Evolutionary conservation across 2,113 vertebrate species (phyloP).

Genomic region (Parotia lawesii): DNA sequence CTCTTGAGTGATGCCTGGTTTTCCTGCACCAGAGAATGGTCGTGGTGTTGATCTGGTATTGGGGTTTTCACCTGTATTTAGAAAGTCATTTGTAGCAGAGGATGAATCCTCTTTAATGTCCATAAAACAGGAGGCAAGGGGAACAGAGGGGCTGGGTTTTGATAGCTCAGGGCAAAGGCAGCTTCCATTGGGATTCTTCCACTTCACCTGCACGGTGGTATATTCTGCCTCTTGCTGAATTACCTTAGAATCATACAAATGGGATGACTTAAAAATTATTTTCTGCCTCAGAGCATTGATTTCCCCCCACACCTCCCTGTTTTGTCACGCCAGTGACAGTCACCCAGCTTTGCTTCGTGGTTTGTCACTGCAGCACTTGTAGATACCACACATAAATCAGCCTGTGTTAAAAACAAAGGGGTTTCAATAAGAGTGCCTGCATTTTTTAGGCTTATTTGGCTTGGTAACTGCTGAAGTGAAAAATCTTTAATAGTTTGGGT

Average conservation of each 20-base stretch:
- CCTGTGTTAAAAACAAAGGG: neutral
- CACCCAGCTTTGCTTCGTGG: neutral
- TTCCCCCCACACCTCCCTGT: neutral
- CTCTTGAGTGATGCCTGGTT: neutral
- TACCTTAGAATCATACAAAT: neutral
- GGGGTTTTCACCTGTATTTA: neutral
- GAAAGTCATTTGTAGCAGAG: neutral
- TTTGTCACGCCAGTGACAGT: neutral
- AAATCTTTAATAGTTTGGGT: neutral
- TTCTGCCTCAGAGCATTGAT: neutral
- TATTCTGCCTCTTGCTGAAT: neutral
- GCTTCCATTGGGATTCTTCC: neutral
- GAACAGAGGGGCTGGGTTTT: neutral
- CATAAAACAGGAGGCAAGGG: neutral
- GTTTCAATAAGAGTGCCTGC: neutral
- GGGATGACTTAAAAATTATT: neutral
- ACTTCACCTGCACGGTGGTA: neutral
- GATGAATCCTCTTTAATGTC: neutral
- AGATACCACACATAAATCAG: neutral
- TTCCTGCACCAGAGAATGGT: neutral
- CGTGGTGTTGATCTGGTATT: neutral
- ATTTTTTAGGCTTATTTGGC: neutral
- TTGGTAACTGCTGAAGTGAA: neutral
- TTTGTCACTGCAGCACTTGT: neutral
- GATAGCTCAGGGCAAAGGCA: neutral